phyloP scores from a whole-genome alignment of 1,140 invertebrate species.

The Drosophila parabipectinata region DNA sequence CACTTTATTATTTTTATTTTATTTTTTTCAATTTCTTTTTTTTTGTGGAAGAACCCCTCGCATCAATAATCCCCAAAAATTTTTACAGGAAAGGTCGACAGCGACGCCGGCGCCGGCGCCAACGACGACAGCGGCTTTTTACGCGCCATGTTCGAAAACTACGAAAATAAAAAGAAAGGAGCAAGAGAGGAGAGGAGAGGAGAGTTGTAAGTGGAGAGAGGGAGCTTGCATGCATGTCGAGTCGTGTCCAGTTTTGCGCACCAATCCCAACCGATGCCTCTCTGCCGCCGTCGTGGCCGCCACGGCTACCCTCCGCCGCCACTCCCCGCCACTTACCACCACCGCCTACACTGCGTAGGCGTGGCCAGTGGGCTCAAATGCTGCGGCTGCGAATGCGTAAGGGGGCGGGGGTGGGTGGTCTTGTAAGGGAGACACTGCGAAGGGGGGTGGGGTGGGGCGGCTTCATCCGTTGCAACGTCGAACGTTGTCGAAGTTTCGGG shows the following conservation, averaged over 20 bases:
- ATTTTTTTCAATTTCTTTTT: neutral
- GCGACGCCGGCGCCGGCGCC: conserved; percentile 51
- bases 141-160: conserved; percentile 62
- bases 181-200: neutral
- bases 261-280: conserved; percentile 80
- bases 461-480: conserved; percentile 46
- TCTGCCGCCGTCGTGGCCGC: conserved; percentile 27
- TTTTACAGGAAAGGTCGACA: conserved; percentile 55
- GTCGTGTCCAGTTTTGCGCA: conserved; percentile 68
- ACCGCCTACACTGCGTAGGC: conserved; percentile 59
- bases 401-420: conserved; percentile 11
- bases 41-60: neutral
- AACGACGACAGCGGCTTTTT: conserved; percentile 65
- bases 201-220: neutral
- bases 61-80: conserved; percentile 78
- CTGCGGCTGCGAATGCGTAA: conserved; percentile 55
- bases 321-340: conserved; percentile 43
- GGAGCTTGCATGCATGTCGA: conserved; percentile 9
- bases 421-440: conserved; percentile 2
- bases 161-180: conserved; percentile 25
- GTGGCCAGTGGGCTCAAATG: conserved; percentile 63
- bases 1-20: neutral
- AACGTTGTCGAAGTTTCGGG: conserved; percentile 59
- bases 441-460: neutral
- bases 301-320: conserved; percentile 31